Conservation (phyloP, 2,113 vertebrate genomes). For the Motacilla tschutschensis region DNA sequence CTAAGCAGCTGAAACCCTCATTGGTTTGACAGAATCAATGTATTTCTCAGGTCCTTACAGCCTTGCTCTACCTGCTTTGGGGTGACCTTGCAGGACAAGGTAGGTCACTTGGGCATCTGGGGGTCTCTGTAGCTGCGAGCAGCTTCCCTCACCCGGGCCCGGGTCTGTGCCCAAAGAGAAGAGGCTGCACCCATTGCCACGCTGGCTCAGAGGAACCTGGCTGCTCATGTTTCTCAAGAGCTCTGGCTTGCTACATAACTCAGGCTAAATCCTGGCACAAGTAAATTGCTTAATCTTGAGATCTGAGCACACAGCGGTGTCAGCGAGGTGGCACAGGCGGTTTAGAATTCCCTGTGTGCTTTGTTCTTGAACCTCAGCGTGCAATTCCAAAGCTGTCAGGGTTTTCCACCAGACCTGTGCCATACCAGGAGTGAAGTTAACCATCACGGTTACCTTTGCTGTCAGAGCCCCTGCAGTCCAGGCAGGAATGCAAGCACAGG, state of each 20-base stretch:
- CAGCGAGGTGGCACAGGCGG: not conserved
- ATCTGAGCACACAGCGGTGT: not conserved
- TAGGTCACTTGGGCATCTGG: not conserved
- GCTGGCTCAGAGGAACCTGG: not conserved
- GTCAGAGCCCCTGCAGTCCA: slow-evolving; percentile 17
- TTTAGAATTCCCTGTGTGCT: not conserved
- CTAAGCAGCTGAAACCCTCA: not conserved
- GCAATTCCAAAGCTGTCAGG: not conserved
- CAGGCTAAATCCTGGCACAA: not conserved
- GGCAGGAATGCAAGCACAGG: slow-evolving; percentile 26
- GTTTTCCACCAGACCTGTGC: not conserved
- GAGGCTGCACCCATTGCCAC: not conserved
- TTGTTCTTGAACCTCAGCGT: not conserved
- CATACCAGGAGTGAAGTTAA: slow-evolving; percentile 32
- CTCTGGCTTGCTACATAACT: not conserved
- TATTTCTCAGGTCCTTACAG: not conserved
- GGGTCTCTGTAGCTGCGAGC: not conserved
- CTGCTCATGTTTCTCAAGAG: not conserved
- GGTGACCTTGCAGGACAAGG: not conserved
- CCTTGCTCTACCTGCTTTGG: not conserved
- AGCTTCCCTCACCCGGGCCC: not conserved
- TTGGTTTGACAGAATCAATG: not conserved
- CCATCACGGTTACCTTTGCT: slow-evolving; percentile 18
- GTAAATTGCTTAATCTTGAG: not conserved
- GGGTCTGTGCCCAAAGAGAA: not conserved